These are phyloP conservation scores for Corythoichthys haematopterus DNA, from an alignment of 2,113 vertebrate species.

Conservation along the genomic window DNA sequence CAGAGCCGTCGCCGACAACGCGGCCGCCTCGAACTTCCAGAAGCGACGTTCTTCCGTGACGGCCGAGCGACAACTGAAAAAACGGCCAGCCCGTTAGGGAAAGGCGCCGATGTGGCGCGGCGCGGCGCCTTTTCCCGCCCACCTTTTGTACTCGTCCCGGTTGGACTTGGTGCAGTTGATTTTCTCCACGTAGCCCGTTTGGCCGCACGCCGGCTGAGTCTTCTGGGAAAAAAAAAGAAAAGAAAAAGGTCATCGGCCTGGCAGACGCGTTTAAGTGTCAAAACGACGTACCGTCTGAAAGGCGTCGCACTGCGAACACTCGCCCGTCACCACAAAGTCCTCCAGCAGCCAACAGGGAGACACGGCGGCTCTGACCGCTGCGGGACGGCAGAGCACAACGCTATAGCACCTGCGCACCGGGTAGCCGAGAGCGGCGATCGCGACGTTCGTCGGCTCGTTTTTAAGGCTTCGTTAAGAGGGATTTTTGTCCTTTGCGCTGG, in stretches of 20 bases:
- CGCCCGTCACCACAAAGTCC: conserved; percentile 48
- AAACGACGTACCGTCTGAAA: conserved; percentile 41
- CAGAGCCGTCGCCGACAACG: conserved; percentile 39
- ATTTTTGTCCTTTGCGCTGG: not conserved
- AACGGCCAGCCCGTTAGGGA: not conserved
- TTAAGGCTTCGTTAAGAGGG: no score
- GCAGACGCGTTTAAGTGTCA: no score
- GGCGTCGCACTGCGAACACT: conserved; percentile 41
- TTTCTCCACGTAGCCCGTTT: conserved; percentile 54
- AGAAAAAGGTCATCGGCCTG: not conserved
- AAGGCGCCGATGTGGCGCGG: not conserved
- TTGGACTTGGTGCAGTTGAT: conserved; percentile 55
- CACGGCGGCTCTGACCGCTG: conserved; percentile 16
- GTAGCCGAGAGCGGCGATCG: no score
- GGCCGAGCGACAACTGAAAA: conserved; percentile 42
- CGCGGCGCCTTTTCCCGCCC: not conserved
- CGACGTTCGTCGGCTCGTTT: no score
- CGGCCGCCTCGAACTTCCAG: conserved; percentile 59
- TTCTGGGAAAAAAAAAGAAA: conserved; percentile 28
- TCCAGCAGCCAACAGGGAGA: conserved; percentile 59
- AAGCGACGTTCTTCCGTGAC: conserved; percentile 60
- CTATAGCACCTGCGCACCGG: not conserved
- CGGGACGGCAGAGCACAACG: not conserved
- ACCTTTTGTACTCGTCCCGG: conserved; percentile 59
- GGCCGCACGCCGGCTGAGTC: conserved; percentile 36